Conservation (phyloP, 2,113 vertebrate species). For the Chlorodrepanis virens region DNA sequence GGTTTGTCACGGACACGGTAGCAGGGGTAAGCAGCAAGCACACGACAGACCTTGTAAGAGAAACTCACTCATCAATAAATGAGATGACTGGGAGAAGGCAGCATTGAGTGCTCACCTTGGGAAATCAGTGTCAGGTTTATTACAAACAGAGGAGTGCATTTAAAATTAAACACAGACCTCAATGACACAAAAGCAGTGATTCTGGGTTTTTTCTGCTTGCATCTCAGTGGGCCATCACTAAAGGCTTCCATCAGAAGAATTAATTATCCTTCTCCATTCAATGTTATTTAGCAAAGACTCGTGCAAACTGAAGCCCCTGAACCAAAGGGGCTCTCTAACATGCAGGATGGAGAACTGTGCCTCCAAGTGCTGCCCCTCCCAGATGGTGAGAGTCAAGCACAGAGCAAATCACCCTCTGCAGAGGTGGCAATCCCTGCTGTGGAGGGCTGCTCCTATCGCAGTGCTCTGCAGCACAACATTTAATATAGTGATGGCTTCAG, state of each 20-base stretch:
- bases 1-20: neutral
- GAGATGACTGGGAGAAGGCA: neutral
- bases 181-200: too few species aligned
- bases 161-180: too few species aligned
- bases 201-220: too few species aligned
- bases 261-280: too few species aligned
- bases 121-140: neutral
- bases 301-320: neutral
- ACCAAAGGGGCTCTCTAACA: neutral
- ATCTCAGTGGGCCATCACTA: too few species aligned
- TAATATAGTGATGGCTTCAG: neutral
- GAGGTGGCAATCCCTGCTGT: neutral
- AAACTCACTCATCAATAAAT: neutral
- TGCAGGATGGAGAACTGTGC: accelerated
- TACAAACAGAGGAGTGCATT: too few species aligned
- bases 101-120: neutral
- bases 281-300: neutral
- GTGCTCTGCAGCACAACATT: neutral
- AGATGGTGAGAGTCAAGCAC: neutral
- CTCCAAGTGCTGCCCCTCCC: neutral
- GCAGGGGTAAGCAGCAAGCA: neutral
- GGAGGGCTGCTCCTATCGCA: neutral
- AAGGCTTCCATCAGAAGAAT: too few species aligned
- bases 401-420: neutral
- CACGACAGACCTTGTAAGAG: accelerated